Base-by-base conservation (phyloP, 2,888 invertebrate species). In the Apodemia zela region DNA sequence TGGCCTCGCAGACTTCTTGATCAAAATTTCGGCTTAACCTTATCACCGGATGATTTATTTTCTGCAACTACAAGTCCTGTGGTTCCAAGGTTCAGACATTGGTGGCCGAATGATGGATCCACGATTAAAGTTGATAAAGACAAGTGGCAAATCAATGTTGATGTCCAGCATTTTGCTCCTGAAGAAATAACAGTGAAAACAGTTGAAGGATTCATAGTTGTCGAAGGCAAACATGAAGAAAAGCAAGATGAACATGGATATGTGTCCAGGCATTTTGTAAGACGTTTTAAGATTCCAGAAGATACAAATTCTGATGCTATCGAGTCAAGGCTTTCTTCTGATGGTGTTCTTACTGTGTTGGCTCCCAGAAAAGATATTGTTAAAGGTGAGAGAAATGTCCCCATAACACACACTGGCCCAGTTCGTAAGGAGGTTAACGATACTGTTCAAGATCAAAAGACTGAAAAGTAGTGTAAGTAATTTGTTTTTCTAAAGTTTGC, bases 181-280 rank as follows among this genome's bases (percentile, higher is more conserved):
- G 94, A 94, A 54, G 97, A 97, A 81, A 93, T 97, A 38, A 92
- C 93, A 0, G 96, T 97, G 0, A 96, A 96, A 79, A 95, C 94
- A 0, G 90, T 94, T 0, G 95, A 95, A 64, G 93, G 94, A 59
- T 92, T 82, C 59, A 93, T 97, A 10, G 90, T 96, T 0, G 92
- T 96, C 15, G 96, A 97, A 80, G 96, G 95, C 0, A 95, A 95
- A 76, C 97, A 97, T 74, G 95, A 96, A 72, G 96, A 97, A 71
- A 95, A 94, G 71, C 93, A 94, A 68, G 96, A 96, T 71, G 94
- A 95, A 45, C 95, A 95, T 72, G 96, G 96, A 0, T 94, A 92
- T 69, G 93, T 96, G 61, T 94, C 95, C 0, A 92, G 96, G 59
- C 95, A 96, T 72, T 95, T 97, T 71, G 89, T 94, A 10, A 92